Evolutionary conservation across 2,113 vertebrate species (phyloP).

Genomic region (Leucosticte australis): DNA sequence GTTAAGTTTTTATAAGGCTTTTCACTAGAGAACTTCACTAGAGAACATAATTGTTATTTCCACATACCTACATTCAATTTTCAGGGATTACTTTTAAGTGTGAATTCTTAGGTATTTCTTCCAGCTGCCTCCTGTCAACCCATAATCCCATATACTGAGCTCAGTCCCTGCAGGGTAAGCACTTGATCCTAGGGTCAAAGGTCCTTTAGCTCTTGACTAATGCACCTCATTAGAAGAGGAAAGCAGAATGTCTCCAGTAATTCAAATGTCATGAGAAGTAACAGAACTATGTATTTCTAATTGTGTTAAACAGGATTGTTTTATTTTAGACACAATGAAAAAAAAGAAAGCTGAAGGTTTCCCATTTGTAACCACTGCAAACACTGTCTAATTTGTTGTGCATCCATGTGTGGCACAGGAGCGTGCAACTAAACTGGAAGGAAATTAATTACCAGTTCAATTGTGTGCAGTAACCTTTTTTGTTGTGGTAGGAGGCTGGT

Average conservation of each 20-base stretch:
- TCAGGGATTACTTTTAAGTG: constrained; percentile 73
- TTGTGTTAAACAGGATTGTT: constrained; percentile 22
- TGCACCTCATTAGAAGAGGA: constrained; percentile 72
- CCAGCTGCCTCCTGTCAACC: constrained; percentile 78
- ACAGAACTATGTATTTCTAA: constrained; percentile 57
- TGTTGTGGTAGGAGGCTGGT: background rate
- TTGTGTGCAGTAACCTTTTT: background rate
- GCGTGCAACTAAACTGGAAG: background rate
- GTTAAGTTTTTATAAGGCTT: constrained; percentile 65
- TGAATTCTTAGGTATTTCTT: constrained; percentile 75
- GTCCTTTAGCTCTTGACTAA: constrained; percentile 73
- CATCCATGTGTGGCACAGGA: background rate
- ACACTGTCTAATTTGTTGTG: background rate
- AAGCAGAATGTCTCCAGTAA: constrained; percentile 57
- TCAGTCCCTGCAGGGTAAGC: constrained; percentile 66
- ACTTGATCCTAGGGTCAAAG: constrained; percentile 76
- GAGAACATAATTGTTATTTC: constrained; percentile 66
- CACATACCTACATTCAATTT: constrained; percentile 67
- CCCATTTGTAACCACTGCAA: background rate
- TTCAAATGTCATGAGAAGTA: constrained; percentile 48
- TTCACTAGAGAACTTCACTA: constrained; percentile 65
- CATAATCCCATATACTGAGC: constrained; percentile 68
- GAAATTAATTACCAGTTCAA: background rate
- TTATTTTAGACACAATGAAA: background rate
- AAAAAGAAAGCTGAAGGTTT: background rate